phyloP scores from a whole-genome alignment of 2,113 vertebrate genomes.

The Phylloscopus trochiloides region DNA sequence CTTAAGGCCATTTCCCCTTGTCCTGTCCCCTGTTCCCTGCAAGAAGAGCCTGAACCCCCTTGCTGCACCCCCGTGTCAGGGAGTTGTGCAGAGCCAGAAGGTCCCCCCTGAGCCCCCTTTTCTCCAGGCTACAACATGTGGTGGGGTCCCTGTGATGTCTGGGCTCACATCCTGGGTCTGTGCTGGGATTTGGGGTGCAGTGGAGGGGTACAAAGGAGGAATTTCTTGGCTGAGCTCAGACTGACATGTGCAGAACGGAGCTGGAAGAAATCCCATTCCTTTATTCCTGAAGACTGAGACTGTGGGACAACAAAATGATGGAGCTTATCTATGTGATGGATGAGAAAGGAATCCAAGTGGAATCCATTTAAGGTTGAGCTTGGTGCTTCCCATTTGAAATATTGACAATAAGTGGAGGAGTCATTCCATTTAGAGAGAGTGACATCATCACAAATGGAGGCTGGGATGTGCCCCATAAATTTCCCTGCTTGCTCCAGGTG shows the following conservation, averaged over 20 bases:
- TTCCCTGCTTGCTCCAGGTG: slow-evolving; percentile 25
- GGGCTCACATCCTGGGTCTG: accelerated
- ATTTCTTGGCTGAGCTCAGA: background rate
- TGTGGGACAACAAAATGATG: background rate
- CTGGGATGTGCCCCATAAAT: slow-evolving; percentile 17
- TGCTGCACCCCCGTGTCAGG: background rate
- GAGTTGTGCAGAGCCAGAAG: accelerated
- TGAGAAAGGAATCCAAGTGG: background rate
- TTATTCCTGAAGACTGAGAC: background rate
- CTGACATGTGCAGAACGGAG: background rate
- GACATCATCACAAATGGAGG: slow-evolving; percentile 62
- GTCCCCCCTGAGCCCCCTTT: background rate
- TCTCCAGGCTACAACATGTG: background rate
- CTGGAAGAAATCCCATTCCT: background rate
- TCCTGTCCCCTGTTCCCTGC: background rate
- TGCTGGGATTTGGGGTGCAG: background rate
- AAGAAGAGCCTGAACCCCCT: accelerated
- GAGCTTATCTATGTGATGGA: background rate
- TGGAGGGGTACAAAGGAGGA: background rate
- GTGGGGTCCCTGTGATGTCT: background rate
- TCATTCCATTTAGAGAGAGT: slow-evolving; percentile 36
- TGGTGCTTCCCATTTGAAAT: slow-evolving; percentile 36
- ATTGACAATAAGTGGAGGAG: slow-evolving; percentile 34
- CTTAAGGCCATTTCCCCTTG: accelerated
- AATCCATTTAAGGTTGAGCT: background rate